Evolutionary conservation across 1,140 invertebrate species (phyloP).

Genomic region (Holotrichia oblita): DNA sequence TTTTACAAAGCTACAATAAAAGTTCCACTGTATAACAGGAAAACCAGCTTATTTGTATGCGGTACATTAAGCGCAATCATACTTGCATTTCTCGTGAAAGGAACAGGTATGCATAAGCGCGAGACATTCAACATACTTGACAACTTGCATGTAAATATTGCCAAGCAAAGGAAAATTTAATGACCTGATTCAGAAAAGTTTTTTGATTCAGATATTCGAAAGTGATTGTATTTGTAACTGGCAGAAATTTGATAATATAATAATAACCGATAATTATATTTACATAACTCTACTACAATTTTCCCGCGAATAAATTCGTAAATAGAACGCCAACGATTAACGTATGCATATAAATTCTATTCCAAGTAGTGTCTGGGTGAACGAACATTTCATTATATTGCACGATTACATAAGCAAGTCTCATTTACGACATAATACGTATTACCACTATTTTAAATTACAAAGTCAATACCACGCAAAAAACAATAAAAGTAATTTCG

Average conservation of each 20-base stretch:
- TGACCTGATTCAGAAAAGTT: constrained; percentile 1
- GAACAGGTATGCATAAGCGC: not conserved
- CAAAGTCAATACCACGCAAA: not conserved
- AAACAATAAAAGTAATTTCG: not conserved
- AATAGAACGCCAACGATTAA: not conserved
- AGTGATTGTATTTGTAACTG: not conserved
- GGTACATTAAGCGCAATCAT: too few species aligned
- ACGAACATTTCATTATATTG: not conserved
- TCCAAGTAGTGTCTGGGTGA: constrained; percentile 7
- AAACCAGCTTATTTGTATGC: too few species aligned
- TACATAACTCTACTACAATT: not conserved
- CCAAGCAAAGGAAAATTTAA: not conserved
- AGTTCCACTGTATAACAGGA: too few species aligned
- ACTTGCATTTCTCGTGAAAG: not conserved
- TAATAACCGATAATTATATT: constrained; percentile 16
- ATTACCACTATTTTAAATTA: not conserved
- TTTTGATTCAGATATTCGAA: constrained; percentile 21
- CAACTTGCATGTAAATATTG: not conserved
- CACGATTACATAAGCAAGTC: not conserved
- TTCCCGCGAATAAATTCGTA: not conserved
- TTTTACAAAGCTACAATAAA: too few species aligned
- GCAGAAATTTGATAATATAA: constrained; percentile 32
- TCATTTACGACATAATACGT: not conserved
- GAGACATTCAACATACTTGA: not conserved
- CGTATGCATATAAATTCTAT: not conserved